These are phyloP conservation scores for Tachysurus fulvidraco DNA, from an alignment of 2,113 vertebrate genomes.

Conservation along the genomic window DNA sequence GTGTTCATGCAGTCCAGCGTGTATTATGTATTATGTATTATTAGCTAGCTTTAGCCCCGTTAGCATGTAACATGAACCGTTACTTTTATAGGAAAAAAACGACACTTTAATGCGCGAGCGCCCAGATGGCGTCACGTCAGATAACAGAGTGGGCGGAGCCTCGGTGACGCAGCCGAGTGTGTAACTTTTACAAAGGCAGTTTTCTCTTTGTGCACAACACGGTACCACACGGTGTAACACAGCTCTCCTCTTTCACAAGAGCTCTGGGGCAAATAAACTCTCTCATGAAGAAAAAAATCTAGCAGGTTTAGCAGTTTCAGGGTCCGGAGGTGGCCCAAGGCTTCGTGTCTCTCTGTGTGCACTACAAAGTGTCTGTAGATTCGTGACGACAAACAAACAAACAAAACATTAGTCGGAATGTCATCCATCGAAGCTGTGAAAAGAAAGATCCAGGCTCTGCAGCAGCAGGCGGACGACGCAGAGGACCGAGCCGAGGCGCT, in stretches of 20 bases:
- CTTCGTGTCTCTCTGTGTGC: not conserved
- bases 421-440: conserved; percentile 79
- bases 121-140: conserved; percentile 53
- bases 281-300: not conserved
- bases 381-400: not conserved
- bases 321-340: not conserved
- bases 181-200: conserved; percentile 39
- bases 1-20: not conserved
- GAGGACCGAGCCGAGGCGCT: conserved; percentile 78
- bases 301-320: not conserved
- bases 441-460: conserved; percentile 82
- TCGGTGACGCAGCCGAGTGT: conserved; percentile 1
- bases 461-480: conserved; percentile 79
- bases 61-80: not conserved
- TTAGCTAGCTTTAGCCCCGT: not conserved
- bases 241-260: not conserved
- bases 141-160: conserved; percentile 44
- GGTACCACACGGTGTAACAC: not conserved
- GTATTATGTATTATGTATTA: too few species aligned
- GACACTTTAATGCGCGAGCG: conserved; percentile 26
- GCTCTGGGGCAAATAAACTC: not conserved
- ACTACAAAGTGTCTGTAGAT: not conserved
- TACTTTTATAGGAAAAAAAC: not conserved
- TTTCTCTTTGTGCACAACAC: not conserved
- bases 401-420: conserved; percentile 32